Percentiles rank a stretch among this genome's conserved stretches.
Conservation (phyloP, 2,797 vertebrate species). For the Florisuga fusca region DNA sequence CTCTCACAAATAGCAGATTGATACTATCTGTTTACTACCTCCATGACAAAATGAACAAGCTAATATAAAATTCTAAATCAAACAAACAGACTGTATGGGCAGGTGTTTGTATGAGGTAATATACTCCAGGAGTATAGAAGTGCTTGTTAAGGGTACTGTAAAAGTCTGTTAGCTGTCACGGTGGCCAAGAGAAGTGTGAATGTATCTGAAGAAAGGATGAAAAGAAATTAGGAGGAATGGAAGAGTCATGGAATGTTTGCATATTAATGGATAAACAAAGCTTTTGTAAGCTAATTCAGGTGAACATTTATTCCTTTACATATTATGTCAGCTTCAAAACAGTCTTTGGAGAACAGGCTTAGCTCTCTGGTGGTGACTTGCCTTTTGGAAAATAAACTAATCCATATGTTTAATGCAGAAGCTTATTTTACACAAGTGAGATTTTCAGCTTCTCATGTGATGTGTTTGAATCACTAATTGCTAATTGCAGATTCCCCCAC, state of each 20-base stretch:
- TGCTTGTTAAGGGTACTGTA: background rate
- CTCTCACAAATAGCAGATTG: background rate
- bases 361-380: background rate
- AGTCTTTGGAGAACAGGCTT: background rate
- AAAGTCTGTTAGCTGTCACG: background rate
- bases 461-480: constrained; percentile 39
- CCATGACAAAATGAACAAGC: background rate
- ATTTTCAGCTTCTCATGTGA: constrained; percentile 38
- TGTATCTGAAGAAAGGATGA: background rate
- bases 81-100: background rate
- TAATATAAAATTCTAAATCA: background rate
- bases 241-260: background rate
- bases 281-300: background rate
- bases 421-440: background rate
- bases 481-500: constrained; percentile 52
- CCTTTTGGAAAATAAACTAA: constrained; percentile 22
- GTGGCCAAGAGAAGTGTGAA: background rate
- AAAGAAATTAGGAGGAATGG: background rate
- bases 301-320: background rate
- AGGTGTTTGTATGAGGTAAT: background rate
- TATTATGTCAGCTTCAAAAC: background rate
- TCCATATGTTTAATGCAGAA: constrained; percentile 14
- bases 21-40: background rate
- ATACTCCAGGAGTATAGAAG: background rate
- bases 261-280: background rate